A percentile compares a stretch with the other conserved stretches of the same genome.
Conservation (phyloP, 1,140 invertebrate genomes). For the Streblospio benedicti region DNA sequence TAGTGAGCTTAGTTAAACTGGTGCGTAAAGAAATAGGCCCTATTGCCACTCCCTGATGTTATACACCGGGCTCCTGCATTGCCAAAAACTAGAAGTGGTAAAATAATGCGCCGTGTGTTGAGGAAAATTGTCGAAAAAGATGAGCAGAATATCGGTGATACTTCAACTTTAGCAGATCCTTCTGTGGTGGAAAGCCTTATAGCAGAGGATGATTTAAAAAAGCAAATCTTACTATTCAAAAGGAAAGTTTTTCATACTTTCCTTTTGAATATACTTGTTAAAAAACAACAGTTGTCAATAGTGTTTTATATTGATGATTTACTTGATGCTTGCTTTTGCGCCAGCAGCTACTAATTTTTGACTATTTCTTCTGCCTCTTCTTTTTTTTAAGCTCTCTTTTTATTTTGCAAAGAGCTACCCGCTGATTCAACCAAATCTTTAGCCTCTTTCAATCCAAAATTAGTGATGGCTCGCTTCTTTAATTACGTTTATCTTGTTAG, state of each 20-base stretch:
- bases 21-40: conserved; percentile 29
- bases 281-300: too few species aligned
- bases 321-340: background rate
- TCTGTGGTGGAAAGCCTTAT: conserved; percentile 66
- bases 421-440: conserved; percentile 13
- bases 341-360: background rate
- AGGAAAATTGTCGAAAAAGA: conserved; percentile 36
- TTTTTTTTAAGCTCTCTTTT: conserved; percentile 11
- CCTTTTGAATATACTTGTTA: background rate
- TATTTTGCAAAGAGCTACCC: background rate
- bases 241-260: background rate
- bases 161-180: conserved; percentile 82
- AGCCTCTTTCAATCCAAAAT: conserved; percentile 12
- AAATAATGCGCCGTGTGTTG: conserved; percentile 49
- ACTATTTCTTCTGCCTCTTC: conserved; percentile 11
- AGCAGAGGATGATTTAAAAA: too few species aligned
- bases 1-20: conserved; percentile 17
- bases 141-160: conserved; percentile 67
- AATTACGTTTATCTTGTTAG: conserved; percentile 13
- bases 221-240: too few species aligned
- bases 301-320: too few species aligned
- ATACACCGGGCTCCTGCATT: conserved; percentile 36
- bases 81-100: conserved; percentile 48
- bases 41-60: too few species aligned
- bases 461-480: conserved; percentile 10